phyloP scores from a whole-genome alignment of 2,888 invertebrate species.

The Diarsia dahlii region DNA sequence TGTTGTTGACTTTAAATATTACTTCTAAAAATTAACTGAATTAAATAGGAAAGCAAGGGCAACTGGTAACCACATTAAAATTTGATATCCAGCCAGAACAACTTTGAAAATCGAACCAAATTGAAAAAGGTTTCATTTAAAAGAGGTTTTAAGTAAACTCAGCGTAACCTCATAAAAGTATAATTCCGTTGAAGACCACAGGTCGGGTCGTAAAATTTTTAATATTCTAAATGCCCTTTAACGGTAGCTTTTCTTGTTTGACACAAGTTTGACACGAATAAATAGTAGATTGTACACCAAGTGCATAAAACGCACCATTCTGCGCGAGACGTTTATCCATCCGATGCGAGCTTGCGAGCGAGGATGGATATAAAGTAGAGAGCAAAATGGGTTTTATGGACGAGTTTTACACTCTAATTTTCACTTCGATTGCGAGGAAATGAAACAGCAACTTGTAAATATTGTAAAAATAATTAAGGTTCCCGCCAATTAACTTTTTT shows the following conservation, averaged over 20 bases:
- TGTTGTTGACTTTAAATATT: neutral
- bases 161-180: slow-evolving; percentile 62
- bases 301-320: too few relatives aligned
- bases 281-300: too few relatives aligned
- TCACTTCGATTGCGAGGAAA: too few relatives aligned
- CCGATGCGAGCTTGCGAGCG: too few relatives aligned
- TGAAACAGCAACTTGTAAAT: too few relatives aligned
- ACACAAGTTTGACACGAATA: too few relatives aligned
- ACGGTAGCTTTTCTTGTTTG: slow-evolving; percentile 71
- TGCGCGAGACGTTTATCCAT: too few relatives aligned
- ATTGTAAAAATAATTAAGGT: too few relatives aligned
- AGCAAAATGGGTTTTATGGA: too few relatives aligned
- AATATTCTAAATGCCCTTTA: slow-evolving; percentile 67
- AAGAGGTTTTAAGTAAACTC: slow-evolving; percentile 66
- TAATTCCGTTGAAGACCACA: slow-evolving; percentile 66
- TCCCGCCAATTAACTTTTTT: too few relatives aligned
- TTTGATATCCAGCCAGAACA: slow-evolving; percentile 48
- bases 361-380: too few relatives aligned
- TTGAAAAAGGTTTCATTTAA: slow-evolving; percentile 62
- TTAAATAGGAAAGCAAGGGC: slow-evolving; percentile 11
- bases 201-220: slow-evolving; percentile 59
- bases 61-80: slow-evolving; percentile 12
- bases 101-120: slow-evolving; percentile 51
- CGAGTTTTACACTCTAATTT: too few relatives aligned
- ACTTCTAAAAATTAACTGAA: neutral